Percentiles rank a stretch among this genome's conserved stretches.
phyloP scores from a whole-genome alignment of 2,797 vertebrate genomes.

The Buphagus erythrorhynchus region DNA sequence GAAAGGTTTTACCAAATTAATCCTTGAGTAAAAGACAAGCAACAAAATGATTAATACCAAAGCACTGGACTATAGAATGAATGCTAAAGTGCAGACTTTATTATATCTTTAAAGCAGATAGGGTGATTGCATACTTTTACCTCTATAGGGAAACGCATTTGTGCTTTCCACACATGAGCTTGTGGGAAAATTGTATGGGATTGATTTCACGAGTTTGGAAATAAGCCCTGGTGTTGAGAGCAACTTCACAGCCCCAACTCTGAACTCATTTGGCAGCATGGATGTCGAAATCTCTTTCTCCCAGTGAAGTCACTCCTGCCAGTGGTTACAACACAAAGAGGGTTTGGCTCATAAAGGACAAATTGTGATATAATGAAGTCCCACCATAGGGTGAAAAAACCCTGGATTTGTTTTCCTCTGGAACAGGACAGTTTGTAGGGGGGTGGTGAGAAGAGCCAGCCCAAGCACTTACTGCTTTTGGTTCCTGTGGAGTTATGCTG shows the following conservation, averaged over 20 bases:
- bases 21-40: neutral
- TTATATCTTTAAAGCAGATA: neutral
- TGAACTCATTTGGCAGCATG: neutral
- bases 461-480: neutral
- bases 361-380: neutral
- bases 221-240: constrained; percentile 14
- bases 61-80: neutral
- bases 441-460: neutral
- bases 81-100: neutral
- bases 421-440: neutral
- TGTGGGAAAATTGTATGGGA: constrained; percentile 28
- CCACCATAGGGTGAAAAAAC: neutral
- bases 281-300: neutral
- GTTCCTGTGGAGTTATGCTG: neutral
- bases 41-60: neutral
- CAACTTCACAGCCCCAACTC: constrained; percentile 8
- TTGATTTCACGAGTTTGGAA: constrained; percentile 51
- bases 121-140: constrained; percentile 1
- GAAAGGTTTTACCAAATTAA: constrained; percentile 20
- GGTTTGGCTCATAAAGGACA: neutral
- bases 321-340: constrained; percentile 17
- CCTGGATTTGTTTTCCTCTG: neutral
- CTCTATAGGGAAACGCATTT: constrained; percentile 8
- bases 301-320: neutral
- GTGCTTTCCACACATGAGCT: neutral